A percentile compares a stretch with the other conserved stretches of the same genome.
These are phyloP conservation scores for Microdon myrmicae DNA, from an alignment of 2,888 invertebrate genomes.

Conservation along the genomic window DNA sequence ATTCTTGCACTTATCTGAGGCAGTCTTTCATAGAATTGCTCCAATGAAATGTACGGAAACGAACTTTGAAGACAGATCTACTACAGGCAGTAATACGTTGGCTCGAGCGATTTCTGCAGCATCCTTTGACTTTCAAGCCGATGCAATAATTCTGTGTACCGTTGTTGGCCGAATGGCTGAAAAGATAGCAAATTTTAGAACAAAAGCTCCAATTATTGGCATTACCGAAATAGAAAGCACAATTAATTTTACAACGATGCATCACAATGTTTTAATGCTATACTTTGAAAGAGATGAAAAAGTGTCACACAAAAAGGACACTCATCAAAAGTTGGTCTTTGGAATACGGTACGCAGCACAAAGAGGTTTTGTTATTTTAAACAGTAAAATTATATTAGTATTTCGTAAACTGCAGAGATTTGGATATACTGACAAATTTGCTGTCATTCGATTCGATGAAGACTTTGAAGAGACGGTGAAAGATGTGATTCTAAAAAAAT, in stretches of 20 bases:
- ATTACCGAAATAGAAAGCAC: constrained; percentile 57
- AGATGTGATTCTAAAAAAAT: constrained; percentile 6
- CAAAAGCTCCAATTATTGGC: constrained; percentile 58
- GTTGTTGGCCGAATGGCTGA: constrained; percentile 59
- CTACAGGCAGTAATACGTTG: constrained; percentile 57
- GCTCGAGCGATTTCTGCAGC: constrained; percentile 58
- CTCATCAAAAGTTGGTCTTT: constrained; percentile 55
- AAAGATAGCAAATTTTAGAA: constrained; percentile 61
- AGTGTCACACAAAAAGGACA: constrained; percentile 48
- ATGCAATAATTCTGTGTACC: constrained; percentile 59
- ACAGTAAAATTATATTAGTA: constrained; percentile 57
- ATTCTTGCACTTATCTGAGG: constrained; percentile 53
- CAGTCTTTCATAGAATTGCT: constrained; percentile 16
- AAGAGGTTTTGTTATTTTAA: constrained; percentile 47
- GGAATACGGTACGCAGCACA: constrained; percentile 55
- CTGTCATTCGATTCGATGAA: constrained; percentile 56
- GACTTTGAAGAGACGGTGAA: constrained; percentile 40
- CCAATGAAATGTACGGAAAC: background rate
- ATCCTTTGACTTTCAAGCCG: constrained; percentile 57
- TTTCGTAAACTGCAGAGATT: constrained; percentile 53
- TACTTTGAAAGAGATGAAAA: background rate
- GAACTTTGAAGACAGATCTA: constrained; percentile 53
- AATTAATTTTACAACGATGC: constrained; percentile 57
- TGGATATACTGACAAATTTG: constrained; percentile 58
- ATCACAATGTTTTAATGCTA: constrained; percentile 55